Evolutionary conservation across 1,140 invertebrate genomes (phyloP), one percentile per base, ranked within the genome.

Genomic region (Drosophila willistoni): DNA sequence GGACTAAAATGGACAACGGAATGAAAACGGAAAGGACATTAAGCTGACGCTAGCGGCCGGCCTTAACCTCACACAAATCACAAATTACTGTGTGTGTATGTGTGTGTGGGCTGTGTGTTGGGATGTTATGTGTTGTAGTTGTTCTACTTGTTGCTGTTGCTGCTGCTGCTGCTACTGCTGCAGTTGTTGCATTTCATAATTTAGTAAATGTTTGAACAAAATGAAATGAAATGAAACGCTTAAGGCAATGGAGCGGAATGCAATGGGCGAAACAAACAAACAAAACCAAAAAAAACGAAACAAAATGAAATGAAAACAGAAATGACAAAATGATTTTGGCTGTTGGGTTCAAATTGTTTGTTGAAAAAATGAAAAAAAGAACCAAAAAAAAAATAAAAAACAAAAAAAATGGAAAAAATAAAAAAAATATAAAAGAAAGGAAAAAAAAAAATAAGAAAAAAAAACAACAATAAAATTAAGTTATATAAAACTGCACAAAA

Each of bases 91-190:
- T 36, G 5, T 36, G 5, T 44, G 13, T 47, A 19, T 51, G 44
- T 51, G 44, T 51, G 44, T 22, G 44, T 61, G 22, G 22, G 77
- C 12, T 56, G 69, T 65, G 44, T 51, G 77, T 54, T 78, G 71
- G 44, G 44, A 51, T 51, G 17, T 29, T 19, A 77, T 79, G 64
- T 79, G 68, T 60, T 55, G 33, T 39, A 6, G 41, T 13, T 42
- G 41, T 51, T 63, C 41, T 39, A 10, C 10, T 41, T n/a, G n/a
- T n/a, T n/a, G n/a, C n/a, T n/a, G n/a, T n/a, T n/a, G n/a, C n/a
- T 42, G n/a, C 36, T 64, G 55, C 68, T 78, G 73, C 44, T 22
- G 9, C 64, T 78, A 69, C 44, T 22, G 17, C 19, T 51, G 17
- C 44, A 22, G 44, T 10, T 22, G 17, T 51, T 51, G 17, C 19